A percentile compares a stretch with the other conserved stretches of the same genome.
Conservation (phyloP, 2,113 vertebrate species). For the Ageneiosus marmoratus region DNA sequence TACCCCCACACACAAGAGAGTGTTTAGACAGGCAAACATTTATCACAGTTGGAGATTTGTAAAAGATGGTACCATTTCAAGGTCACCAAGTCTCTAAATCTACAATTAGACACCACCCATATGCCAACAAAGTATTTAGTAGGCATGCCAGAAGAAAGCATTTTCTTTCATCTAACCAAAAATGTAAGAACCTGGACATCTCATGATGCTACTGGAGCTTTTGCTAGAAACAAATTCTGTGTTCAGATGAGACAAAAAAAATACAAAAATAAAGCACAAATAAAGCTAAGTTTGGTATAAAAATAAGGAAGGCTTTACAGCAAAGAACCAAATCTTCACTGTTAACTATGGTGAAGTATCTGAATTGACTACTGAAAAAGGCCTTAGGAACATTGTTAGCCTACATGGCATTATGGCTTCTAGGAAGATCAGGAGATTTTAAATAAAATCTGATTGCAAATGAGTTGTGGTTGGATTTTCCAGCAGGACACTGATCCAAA, state of each 20-base stretch:
- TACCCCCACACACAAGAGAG: background rate
- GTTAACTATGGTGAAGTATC: background rate
- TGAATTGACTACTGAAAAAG: background rate
- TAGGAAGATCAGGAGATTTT: background rate
- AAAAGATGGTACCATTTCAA: background rate
- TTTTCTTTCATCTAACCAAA: background rate
- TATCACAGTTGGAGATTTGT: slow-evolving; percentile 12
- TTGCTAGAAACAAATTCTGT: background rate
- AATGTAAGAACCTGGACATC: background rate
- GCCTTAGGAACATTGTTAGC: background rate
- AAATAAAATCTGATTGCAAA: background rate
- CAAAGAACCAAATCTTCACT: background rate
- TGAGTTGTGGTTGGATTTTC: background rate
- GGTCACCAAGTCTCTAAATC: background rate
- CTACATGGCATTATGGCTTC: background rate
- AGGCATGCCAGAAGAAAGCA: background rate
- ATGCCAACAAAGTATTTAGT: background rate
- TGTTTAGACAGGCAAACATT: background rate
- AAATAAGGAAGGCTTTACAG: background rate
- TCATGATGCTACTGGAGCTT: background rate
- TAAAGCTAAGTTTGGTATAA: background rate
- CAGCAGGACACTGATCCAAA: background rate
- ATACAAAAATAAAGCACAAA: background rate
- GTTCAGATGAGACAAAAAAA: background rate
- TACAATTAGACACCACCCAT: background rate